These are phyloP conservation scores for Atta colombica DNA, from an alignment of 1,140 invertebrate genomes.

Conservation along the genomic window DNA sequence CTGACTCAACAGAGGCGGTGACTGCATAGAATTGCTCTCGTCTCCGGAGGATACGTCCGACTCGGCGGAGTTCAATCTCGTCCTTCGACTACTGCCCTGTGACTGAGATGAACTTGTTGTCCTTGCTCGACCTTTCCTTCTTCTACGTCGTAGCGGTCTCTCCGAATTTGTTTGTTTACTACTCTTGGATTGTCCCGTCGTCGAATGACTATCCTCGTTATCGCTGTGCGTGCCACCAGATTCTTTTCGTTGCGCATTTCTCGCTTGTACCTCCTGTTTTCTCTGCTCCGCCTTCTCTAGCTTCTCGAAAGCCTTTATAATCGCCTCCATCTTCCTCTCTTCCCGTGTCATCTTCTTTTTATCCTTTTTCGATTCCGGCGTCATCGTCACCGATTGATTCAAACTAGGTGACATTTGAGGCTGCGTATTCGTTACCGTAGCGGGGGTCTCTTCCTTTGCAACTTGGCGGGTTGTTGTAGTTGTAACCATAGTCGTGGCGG, in stretches of 20 bases:
- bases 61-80: slow-evolving; percentile 91
- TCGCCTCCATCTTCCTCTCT: slow-evolving; percentile 98
- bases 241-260: slow-evolving; percentile 87
- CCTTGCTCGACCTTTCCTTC: slow-evolving; percentile 89
- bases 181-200: slow-evolving; percentile 70
- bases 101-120: slow-evolving; percentile 88
- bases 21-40: slow-evolving; percentile 88
- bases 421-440: slow-evolving; percentile 29
- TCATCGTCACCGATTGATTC: slow-evolving; percentile 78
- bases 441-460: slow-evolving; percentile 71
- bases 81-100: slow-evolving; percentile 87
- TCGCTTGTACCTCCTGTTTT: slow-evolving; percentile 90
- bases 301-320: slow-evolving; percentile 96
- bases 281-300: slow-evolving; percentile 93
- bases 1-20: slow-evolving; percentile 80
- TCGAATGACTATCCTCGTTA: slow-evolving; percentile 83
- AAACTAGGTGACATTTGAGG: slow-evolving; percentile 57
- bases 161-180: slow-evolving; percentile 84
- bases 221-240: slow-evolving; percentile 85
- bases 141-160: slow-evolving; percentile 83
- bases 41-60: slow-evolving; percentile 91
- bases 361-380: slow-evolving; percentile 87
- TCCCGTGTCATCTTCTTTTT: slow-evolving; percentile 93
- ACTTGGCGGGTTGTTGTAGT: slow-evolving; percentile 64
- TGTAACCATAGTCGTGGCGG: slow-evolving; percentile 51